Percentiles rank a stretch among this genome's conserved stretches.
phyloP scores from a whole-genome alignment of 1,140 invertebrate genomes.

The Papilio dardanus region DNA sequence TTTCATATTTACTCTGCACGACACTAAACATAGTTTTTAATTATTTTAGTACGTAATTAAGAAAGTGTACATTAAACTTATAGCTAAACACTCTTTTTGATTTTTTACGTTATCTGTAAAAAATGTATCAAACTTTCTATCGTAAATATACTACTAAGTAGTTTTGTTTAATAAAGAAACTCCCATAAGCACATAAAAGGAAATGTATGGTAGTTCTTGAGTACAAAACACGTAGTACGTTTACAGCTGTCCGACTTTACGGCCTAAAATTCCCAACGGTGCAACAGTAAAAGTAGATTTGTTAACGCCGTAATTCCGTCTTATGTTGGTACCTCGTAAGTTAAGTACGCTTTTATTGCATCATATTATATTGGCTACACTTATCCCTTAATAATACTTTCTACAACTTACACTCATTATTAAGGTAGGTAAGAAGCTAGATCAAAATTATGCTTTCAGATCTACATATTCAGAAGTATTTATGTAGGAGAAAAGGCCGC shows the following conservation, averaged over 20 bases:
- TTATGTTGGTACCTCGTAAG: slow-evolving; percentile 4
- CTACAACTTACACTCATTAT: not conserved
- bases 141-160: not conserved
- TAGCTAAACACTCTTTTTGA: no score
- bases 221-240: slow-evolving; percentile 35
- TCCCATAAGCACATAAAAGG: slow-evolving; percentile 9
- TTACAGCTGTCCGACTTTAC: slow-evolving; percentile 34
- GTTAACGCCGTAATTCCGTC: slow-evolving; percentile 36
- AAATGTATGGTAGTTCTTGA: slow-evolving; percentile 28
- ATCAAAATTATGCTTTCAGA: no score
- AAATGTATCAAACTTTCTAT: not conserved
- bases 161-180: slow-evolving; percentile 6
- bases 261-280: slow-evolving; percentile 32
- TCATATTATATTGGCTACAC: not conserved
- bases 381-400: not conserved
- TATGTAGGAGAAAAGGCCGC: no score
- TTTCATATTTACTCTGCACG: no score
- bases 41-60: no score
- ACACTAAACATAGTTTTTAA: no score
- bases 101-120: not conserved
- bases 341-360: slow-evolving; percentile 29
- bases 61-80: no score
- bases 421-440: not conserved
- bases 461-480: no score
- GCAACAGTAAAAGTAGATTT: slow-evolving; percentile 36